Evolutionary conservation across 53 echinoderm and acorn worm genomes (phyloP), one percentile per base, ranked within the genome.

Genomic region (Actinopyga echinites): DNA sequence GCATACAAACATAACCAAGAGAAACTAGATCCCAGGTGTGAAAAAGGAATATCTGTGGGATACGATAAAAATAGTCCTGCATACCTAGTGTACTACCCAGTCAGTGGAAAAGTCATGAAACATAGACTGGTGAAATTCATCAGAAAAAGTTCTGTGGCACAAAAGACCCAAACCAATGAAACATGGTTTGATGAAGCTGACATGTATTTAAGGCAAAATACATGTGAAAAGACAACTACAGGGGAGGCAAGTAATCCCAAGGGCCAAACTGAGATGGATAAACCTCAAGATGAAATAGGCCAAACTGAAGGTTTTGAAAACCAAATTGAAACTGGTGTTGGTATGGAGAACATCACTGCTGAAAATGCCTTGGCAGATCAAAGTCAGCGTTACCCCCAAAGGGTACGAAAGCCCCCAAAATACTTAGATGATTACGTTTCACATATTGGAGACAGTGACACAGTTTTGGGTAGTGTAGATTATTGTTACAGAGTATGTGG

Each of bases 11-110:
- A 86, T 49, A 33, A 79, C 2, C 62, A 45, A 6, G 38, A 15
- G 0, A 86, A 86, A 65, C 65, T 86, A 13, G 79, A 86, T 33
- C 13, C 86, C 0, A 62, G 56, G 38, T 86, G 86, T 30, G 45
- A 60, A 4, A 85, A 64, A 57, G 86, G 79, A 13, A 10, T 62
- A 23, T 85, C 62, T 58, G 62, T 85, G 10, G 86, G 86, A 23
- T 69, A 85, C 28, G 79, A 80, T 43, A 79, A 58, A 20, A 62
- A 79, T 43, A 85, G 79, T 38, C 86, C 79, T 19, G 86, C 86
- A 35, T 85, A 79, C 52, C 58, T 85, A 19, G 64, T 85, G 44
- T 85, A 85, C 23, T 71, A 49, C 54, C 24, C 30, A 74, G 30
- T 20, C 17, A 61, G 36, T 19, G 43, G 30, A n/a, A 60, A 58